Evolutionary conservation across 2,797 vertebrate genomes (phyloP).

Genomic region (Pantherophis vulpinus): DNA sequence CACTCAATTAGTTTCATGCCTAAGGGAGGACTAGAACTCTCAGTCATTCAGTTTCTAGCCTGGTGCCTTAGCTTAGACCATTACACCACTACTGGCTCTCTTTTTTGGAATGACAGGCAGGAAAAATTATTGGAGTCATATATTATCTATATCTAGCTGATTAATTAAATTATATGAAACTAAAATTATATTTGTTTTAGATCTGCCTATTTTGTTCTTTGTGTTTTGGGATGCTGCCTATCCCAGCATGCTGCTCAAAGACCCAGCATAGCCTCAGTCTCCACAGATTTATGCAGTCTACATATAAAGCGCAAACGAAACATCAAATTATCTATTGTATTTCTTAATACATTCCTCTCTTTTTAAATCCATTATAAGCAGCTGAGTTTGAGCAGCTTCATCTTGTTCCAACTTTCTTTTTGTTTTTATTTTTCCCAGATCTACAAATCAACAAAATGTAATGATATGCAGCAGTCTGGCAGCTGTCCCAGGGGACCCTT

Average conservation of each 20-base stretch:
- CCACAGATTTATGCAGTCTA: not conserved
- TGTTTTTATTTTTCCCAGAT: constrained; percentile 76
- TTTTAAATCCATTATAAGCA: not conserved
- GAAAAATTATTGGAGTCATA: not conserved
- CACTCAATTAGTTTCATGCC: not conserved
- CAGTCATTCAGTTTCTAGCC: not conserved
- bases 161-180: not conserved
- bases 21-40: not conserved
- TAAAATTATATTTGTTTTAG: not conserved
- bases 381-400: constrained; percentile 31
- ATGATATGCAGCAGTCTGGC: constrained; percentile 98
- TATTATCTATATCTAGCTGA: not conserved
- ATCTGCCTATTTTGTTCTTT: not conserved
- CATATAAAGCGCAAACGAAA: not conserved
- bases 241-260: not conserved
- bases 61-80: not conserved
- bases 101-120: not conserved
- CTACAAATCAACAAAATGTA: constrained; percentile 98
- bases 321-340: not conserved
- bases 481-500: constrained; percentile 97
- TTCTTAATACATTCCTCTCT: constrained; percentile 25
- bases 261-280: not conserved
- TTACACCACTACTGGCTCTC: not conserved
- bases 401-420: constrained; percentile 15
- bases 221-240: not conserved